Evolutionary conservation across 1,140 invertebrate genomes (phyloP).

Genomic region (Branchinecta lynchi): DNA sequence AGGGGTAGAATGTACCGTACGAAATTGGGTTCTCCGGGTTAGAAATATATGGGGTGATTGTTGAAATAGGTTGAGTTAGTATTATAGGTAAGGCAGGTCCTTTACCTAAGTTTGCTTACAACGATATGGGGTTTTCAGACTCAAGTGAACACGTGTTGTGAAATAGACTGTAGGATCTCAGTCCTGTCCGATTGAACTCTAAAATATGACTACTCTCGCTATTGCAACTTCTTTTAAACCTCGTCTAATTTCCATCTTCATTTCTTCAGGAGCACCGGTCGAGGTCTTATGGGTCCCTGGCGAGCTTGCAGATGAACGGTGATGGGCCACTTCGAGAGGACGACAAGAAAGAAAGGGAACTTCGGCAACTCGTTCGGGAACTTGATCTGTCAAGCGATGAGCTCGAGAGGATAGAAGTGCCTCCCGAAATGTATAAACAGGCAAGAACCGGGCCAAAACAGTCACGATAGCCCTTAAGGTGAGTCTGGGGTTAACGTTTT

Average conservation of each 20-base stretch:
- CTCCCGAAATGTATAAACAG: conserved; percentile 25
- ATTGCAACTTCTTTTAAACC: background rate
- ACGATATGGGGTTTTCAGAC: too few relatives aligned
- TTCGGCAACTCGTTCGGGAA: conserved; percentile 75
- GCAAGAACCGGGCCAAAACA: conserved; percentile 11
- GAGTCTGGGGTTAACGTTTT: too few relatives aligned
- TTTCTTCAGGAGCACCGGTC: conserved; percentile 30
- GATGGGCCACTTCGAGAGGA: conserved; percentile 37
- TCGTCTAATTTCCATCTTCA: conserved; percentile 23
- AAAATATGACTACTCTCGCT: background rate
- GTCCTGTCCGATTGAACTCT: too few relatives aligned
- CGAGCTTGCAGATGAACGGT: conserved; percentile 25
- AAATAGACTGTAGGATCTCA: too few relatives aligned
- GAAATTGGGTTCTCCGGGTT: too few relatives aligned
- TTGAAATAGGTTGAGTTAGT: too few relatives aligned
- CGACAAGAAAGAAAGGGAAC: conserved; percentile 74
- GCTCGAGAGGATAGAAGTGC: conserved; percentile 39
- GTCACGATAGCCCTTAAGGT: background rate
- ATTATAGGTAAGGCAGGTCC: too few relatives aligned
- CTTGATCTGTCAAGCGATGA: conserved; percentile 63
- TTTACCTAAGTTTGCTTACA: too few relatives aligned
- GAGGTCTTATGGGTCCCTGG: conserved; percentile 27
- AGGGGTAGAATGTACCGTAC: too few relatives aligned
- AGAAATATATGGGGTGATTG: too few relatives aligned
- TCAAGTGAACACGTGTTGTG: too few relatives aligned